These are phyloP conservation scores for Tolypeutes matacus DNA, from an alignment of 2,797 vertebrate species.

Conservation along the genomic window DNA sequence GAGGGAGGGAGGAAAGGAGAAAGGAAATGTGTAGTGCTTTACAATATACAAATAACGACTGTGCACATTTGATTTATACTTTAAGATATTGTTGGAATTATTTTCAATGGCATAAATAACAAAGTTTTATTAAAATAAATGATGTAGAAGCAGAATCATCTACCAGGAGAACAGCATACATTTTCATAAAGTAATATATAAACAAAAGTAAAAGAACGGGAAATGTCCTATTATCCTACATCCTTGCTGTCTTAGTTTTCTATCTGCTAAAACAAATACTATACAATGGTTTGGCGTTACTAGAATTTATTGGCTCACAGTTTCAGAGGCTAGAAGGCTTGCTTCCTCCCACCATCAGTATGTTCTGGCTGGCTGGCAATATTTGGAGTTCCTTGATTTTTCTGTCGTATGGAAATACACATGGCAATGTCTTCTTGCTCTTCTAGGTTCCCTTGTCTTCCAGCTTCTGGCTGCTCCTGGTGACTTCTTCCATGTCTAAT, in stretches of 20 bases:
- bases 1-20: background rate
- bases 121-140: background rate
- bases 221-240: background rate
- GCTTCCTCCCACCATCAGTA: no score
- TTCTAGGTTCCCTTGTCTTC: no score
- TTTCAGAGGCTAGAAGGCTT: no score
- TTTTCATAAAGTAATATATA: background rate
- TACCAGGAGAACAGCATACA: background rate
- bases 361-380: no score
- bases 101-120: background rate
- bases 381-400: no score
- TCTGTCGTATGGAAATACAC: no score
- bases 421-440: no score
- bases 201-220: background rate
- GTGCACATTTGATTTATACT: background rate
- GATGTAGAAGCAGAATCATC: background rate
- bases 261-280: no score
- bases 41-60: background rate
- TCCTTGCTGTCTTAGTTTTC: background rate
- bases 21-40: background rate
- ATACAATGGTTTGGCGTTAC: no score
- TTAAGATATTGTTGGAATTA: background rate
- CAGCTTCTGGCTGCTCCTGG: no score
- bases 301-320: no score
- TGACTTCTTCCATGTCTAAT: no score